A percentile compares a stretch with the other conserved stretches of the same genome.
Conservation (phyloP, 1,140 invertebrate genomes). For the Dreissena polymorpha region DNA sequence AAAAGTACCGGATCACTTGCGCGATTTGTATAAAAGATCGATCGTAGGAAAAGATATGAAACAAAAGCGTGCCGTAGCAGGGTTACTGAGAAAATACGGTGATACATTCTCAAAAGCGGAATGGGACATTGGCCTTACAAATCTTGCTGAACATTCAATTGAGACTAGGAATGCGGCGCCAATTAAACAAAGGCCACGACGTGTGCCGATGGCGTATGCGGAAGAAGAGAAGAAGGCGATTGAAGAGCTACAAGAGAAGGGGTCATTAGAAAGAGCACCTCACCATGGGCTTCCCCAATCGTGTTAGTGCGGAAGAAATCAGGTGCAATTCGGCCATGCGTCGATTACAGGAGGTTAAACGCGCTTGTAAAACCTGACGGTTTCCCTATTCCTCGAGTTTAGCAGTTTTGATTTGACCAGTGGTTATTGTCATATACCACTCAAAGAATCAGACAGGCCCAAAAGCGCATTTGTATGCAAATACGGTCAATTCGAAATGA, state of each 20-base stretch:
- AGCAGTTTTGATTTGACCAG: slow-evolving; percentile 3
- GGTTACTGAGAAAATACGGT: not conserved
- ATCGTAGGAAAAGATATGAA: not conserved
- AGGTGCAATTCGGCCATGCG: slow-evolving; percentile 24
- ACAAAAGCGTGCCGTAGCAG: not conserved
- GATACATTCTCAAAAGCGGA: not conserved
- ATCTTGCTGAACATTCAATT: slow-evolving; percentile 22
- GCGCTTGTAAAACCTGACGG: slow-evolving; percentile 6
- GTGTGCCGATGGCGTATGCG: not conserved
- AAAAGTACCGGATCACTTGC: slow-evolving; percentile 6
- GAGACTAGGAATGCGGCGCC: slow-evolving; percentile 11
- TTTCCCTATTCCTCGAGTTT: slow-evolving; percentile 3
- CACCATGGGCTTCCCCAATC: slow-evolving; percentile 9
- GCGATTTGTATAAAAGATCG: not conserved
- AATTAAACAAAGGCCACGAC: not conserved
- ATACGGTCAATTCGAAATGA: not conserved
- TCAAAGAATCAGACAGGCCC: slow-evolving; percentile 69
- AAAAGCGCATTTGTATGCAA: slow-evolving; percentile 68
- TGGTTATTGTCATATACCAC: slow-evolving; percentile 74
- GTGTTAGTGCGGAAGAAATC: slow-evolving; percentile 13
- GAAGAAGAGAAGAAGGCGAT: slow-evolving; percentile 12
- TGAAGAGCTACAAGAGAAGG: not conserved
- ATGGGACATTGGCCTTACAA: not conserved
- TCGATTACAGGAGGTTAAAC: slow-evolving; percentile 10
- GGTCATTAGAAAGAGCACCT: not conserved